These are phyloP conservation scores for Lochmaea crataegi DNA, from an alignment of 2,888 invertebrate genomes.

Conservation along the genomic window DNA sequence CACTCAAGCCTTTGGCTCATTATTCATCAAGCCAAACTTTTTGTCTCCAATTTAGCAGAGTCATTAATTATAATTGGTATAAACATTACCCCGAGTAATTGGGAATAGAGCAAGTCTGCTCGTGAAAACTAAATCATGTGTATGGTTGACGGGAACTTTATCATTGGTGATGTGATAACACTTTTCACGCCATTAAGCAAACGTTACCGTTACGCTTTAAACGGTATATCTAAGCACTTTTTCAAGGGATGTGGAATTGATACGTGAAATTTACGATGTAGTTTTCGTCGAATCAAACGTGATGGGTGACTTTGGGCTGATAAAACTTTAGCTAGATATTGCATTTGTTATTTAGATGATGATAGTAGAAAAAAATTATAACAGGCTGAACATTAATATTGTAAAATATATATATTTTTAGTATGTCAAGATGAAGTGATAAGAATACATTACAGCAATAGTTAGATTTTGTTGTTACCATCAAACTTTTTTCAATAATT, in stretches of 20 bases:
- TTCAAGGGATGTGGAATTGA: slow-evolving; percentile 51
- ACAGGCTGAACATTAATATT: too few species aligned
- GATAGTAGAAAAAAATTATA: too few species aligned
- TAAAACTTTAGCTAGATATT: too few species aligned
- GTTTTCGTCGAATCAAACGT: not conserved
- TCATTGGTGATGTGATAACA: slow-evolving; percentile 57
- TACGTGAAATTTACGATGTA: slow-evolving; percentile 45
- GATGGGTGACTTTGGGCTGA: not conserved
- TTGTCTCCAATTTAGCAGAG: slow-evolving; percentile 41
- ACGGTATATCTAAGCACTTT: slow-evolving; percentile 54
- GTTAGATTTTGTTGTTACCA: too few species aligned
- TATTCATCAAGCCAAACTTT: slow-evolving; percentile 40
- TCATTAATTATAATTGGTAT: slow-evolving; percentile 53
- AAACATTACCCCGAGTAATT: slow-evolving; percentile 49
- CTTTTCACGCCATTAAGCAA: slow-evolving; percentile 60
- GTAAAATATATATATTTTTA: too few species aligned
- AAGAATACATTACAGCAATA: too few species aligned
- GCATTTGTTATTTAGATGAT: too few species aligned
- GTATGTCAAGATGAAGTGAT: too few species aligned
- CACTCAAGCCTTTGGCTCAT: slow-evolving; percentile 33
- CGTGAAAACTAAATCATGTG: slow-evolving; percentile 53
- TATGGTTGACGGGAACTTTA: slow-evolving; percentile 1
- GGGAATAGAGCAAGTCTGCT: slow-evolving; percentile 52
- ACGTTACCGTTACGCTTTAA: slow-evolving; percentile 56
- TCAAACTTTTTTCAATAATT: too few species aligned